phyloP scores from a whole-genome alignment of 64 coral and sea anemone species.

The Stichodactyla helianthus region DNA sequence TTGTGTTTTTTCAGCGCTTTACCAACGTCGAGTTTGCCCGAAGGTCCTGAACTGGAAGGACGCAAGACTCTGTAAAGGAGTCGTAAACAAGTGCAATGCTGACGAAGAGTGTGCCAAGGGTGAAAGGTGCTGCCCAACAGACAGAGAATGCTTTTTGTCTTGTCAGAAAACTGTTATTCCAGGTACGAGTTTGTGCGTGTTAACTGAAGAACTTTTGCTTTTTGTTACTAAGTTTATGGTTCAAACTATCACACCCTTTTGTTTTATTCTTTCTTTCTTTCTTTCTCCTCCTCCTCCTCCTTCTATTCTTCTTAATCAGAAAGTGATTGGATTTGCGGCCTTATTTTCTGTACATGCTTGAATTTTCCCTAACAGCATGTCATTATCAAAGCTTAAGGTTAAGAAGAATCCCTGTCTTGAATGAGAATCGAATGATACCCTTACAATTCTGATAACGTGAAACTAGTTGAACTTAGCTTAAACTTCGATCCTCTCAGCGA shows the following conservation, averaged over 20 bases:
- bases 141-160: constrained; percentile 1
- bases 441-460: too few species aligned
- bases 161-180: constrained; percentile 23
- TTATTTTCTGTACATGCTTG: too few species aligned
- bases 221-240: neutral
- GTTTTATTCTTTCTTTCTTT: neutral
- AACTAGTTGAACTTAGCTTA: too few species aligned
- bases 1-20: neutral
- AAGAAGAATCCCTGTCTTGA: too few species aligned
- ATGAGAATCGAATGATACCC: too few species aligned
- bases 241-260: neutral
- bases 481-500: too few species aligned
- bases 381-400: too few species aligned
- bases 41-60: neutral
- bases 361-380: too few species aligned
- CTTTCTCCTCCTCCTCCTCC: neutral
- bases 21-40: constrained; percentile 19
- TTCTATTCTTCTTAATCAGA: neutral
- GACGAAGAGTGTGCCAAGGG: neutral
- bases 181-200: neutral
- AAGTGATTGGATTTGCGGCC: too few species aligned
- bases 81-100: neutral
- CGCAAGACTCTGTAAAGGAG: neutral
- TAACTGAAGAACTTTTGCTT: neutral
- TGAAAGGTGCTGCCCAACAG: constrained; percentile 15